Evolutionary conservation across 30 jellyfish, hydroid and myxozoan genomes (phyloP), one percentile per base, ranked within the genome.

Genomic region (Hydractinia symbiolongicarpus): DNA sequence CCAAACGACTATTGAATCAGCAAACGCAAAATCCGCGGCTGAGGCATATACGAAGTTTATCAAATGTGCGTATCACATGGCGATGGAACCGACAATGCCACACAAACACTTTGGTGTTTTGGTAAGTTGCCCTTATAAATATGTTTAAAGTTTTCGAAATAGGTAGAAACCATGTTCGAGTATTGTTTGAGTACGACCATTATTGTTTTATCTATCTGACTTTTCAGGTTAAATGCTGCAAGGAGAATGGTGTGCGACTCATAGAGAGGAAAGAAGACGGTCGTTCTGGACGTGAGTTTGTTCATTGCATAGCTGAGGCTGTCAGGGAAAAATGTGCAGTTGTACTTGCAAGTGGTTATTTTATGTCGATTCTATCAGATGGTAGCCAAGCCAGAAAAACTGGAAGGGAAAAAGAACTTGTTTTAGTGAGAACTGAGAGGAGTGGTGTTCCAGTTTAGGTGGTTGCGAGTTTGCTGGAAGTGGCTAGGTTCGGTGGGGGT

Each of bases 281-380:
- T 17, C 61, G 83, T 58, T 44, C 86, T 16, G 84, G 83, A 17
- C 44, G 64, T 17, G 85, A 79, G 66, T 79, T 56, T 62, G 86
- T 79, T 62, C 84, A 79, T 53, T 79, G 86, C 66, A 79, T 79
- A 44, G n/a, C 86, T 19, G 83, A 79, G 83, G 86, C 84, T 56
- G 86, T 62, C 17, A n/a, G 17, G 11, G 86, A 62, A 67, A 56
- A 50, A 79, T 56, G 83, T 50, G 84, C 30, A 76, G 40, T 76
- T 78, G 79, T 10, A 76, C 84, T 11, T 76, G 58, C 81, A 76
- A 53, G 84, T 77, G 55, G 13, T 78, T 76, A 19, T n/a, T 14
- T 68, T 19, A 1, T n/a, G 78, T 19, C 44, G 44, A 14, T 10
- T 11, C 50, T 21, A 30, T 30, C 44, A 30, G 44, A 30, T 30